Conservation (phyloP, 2,888 invertebrate genomes). For the Holacanthella duospinosa region DNA sequence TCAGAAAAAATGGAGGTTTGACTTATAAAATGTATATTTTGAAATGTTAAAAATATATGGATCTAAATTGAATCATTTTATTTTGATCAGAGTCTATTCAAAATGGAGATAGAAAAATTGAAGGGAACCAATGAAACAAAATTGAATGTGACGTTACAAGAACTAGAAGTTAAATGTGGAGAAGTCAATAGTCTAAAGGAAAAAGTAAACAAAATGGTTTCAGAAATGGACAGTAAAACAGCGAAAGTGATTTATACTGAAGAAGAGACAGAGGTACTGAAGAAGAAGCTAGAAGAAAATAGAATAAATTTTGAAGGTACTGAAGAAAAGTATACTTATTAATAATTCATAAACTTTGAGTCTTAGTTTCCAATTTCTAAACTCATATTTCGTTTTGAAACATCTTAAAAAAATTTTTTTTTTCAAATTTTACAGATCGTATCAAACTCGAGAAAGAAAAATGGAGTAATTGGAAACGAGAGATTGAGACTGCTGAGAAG, state of each 20-base stretch:
- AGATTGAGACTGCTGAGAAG: constrained; percentile 18
- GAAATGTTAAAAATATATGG: too few species aligned
- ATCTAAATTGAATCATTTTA: too few species aligned
- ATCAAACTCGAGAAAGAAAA: constrained; percentile 31
- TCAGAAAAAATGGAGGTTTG: constrained; percentile 14
- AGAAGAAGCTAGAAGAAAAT: constrained; percentile 8
- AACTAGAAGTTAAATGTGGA: constrained; percentile 8
- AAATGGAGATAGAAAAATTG: constrained; percentile 4
- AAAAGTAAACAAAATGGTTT: constrained; percentile 1
- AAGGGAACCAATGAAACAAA: constrained; percentile 5
- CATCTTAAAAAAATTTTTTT: too few species aligned
- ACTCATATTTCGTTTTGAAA: too few species aligned
- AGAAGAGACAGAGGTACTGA: not conserved
- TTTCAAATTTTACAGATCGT: constrained; percentile 17
- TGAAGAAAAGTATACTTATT: too few species aligned
- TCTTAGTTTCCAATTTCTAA: too few species aligned
- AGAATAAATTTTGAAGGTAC: constrained; percentile 4
- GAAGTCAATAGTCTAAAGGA: constrained; percentile 7
- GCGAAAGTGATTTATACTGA: not conserved
- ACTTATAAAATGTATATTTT: too few species aligned
- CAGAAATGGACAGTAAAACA: not conserved
- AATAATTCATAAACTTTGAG: too few species aligned
- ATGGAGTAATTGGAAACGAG: constrained; percentile 31
- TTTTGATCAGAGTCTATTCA: too few species aligned
- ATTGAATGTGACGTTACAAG: not conserved